These are phyloP conservation scores for Chrysopa pallens DNA, from an alignment of 1,140 invertebrate genomes.

Conservation along the genomic window DNA sequence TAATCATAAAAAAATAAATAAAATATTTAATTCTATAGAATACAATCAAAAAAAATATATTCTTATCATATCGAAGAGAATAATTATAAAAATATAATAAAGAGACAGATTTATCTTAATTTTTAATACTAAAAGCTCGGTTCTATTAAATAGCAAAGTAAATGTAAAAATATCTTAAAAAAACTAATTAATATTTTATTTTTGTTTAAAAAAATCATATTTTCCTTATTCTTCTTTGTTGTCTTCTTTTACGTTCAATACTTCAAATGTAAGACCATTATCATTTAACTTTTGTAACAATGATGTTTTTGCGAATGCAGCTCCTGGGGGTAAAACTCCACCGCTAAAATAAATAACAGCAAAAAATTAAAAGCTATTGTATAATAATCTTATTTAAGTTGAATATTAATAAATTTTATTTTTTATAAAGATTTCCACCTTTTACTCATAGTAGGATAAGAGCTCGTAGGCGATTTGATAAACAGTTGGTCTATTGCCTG, in stretches of 20 bases:
- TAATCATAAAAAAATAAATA: too few relatives aligned
- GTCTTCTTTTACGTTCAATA: constrained; percentile 7
- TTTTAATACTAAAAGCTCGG: not conserved
- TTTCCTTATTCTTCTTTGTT: not conserved
- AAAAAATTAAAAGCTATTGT: too few relatives aligned
- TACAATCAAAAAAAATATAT: too few relatives aligned
- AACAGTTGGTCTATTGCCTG: too few relatives aligned
- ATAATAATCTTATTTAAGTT: too few relatives aligned
- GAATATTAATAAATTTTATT: not conserved
- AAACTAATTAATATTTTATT: not conserved
- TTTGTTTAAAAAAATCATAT: not conserved
- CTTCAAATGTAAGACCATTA: constrained; percentile 37
- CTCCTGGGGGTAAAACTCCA: constrained; percentile 37
- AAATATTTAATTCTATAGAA: too few relatives aligned
- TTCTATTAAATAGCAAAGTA: too few relatives aligned
- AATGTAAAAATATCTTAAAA: not conserved
- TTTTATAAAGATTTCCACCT: too few relatives aligned
- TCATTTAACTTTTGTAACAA: constrained; percentile 36
- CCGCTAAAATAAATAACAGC: constrained; percentile 25
- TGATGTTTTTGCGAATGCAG: constrained; percentile 40
- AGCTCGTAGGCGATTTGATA: too few relatives aligned
- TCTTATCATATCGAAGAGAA: too few relatives aligned
- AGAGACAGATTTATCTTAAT: not conserved
- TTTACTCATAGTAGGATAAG: too few relatives aligned
- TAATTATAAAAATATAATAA: not conserved